These are phyloP conservation scores for Danio rerio DNA, from an alignment of 2,113 vertebrate genomes.

Conservation along the genomic window GRCz12tu NC_133178.1:44434001-44434500, in stretches of 20 bases:
- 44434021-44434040: not conserved
- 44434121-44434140: not conserved
- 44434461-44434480: conserved; percentile 3
- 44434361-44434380: not conserved
- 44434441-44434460: conserved; percentile 24
- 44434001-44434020: conserved; percentile 5
- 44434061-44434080: conserved; percentile 42
- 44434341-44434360: not conserved
- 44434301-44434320: conserved; percentile 17
- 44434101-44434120: conserved; percentile 4
- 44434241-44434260: not conserved
- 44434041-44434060: conserved; percentile 16
- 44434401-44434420: not conserved
- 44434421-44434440: conserved; percentile 28
- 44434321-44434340: conserved; percentile 12
- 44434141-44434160: not conserved
- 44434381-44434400: conserved; percentile 36
- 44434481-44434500: no score
- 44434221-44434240: conserved; percentile 1
- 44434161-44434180: not conserved
- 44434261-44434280: not conserved
- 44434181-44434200: not conserved
- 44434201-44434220: conserved; percentile 16
- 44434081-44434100: conserved; percentile 19
- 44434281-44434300: conserved; percentile 18